These are phyloP conservation scores for Eupelmus urozonus DNA, from an alignment of 2,888 invertebrate species.

Conservation along the genomic window DNA sequence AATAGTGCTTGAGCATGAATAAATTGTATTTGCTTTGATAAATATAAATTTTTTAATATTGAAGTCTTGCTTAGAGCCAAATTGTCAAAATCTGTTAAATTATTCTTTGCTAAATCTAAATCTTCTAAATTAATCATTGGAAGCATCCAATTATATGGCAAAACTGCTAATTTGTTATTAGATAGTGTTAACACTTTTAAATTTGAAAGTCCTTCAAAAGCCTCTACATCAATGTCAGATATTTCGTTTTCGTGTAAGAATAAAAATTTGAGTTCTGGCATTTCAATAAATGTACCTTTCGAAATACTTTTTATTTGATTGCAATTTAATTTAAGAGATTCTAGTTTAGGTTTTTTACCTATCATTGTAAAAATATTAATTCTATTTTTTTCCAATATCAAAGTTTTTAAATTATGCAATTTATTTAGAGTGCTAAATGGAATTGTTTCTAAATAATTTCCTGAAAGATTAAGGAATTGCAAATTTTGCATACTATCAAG, in stretches of 20 bases:
- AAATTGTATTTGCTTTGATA: constrained; percentile 18
- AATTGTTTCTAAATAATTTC: constrained; percentile 16
- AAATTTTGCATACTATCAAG: constrained; percentile 45
- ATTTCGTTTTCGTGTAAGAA: constrained; percentile 49
- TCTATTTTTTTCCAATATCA: constrained; percentile 35
- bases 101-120: constrained; percentile 39
- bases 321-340: constrained; percentile 25
- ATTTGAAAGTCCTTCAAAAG: constrained; percentile 21
- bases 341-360: neutral
- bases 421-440: constrained; percentile 11
- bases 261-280: constrained; percentile 23
- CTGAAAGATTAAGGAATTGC: constrained; percentile 35
- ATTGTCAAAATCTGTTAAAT: constrained; percentile 6
- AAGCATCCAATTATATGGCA: constrained; percentile 34
- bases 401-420: constrained; percentile 8
- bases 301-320: constrained; percentile 38
- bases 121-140: constrained; percentile 27
- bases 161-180: constrained; percentile 20
- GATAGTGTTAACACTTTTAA: constrained; percentile 42
- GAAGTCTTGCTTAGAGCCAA: constrained; percentile 25
- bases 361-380: constrained; percentile 17
- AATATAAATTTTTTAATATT: constrained; percentile 22
- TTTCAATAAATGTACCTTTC: constrained; percentile 11
- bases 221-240: constrained; percentile 16
- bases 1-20: constrained; percentile 8